Evolutionary conservation across 2,797 vertebrate species (phyloP), one percentile per base, ranked within the genome.

Genomic region (Channa striata): DNA sequence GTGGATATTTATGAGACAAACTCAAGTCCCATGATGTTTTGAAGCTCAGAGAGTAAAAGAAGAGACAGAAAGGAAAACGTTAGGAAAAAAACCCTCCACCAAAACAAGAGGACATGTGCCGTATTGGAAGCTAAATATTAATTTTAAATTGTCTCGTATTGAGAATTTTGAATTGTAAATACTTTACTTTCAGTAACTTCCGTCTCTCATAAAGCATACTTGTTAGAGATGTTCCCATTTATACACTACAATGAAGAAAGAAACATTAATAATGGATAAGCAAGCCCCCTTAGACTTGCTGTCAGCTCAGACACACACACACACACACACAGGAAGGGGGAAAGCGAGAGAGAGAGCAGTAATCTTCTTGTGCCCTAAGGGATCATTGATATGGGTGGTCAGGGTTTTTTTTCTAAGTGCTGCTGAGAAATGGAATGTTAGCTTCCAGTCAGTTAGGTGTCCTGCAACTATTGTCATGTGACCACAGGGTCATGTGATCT

Each of bases 1-100:
- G 52, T 66, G 77, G 67, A 42, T 85, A 75, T 90, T 81, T 90
- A 79, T 82, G 79, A 78, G 63, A 74, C 83, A 90, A 90, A 91
- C 83, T 87, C 68, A 30, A 89, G 87, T 87, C 89, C 81, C 86
- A 90, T 92, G 91, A 91, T 93, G 89, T 91, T 93, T 92, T 93
- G 70, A 81, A 89, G 84, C 77, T 79, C 1, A 17, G 61, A 68
- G 63, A 53, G 72, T 56, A 80, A 72, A 71, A 67, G 62, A 64
- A 34, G 50, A 17, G 50, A 4, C 9, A 5, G 44, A 46, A 25
- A 30, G 34, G 57, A 30, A 30, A 30, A 30, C n/a, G 25, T 30
- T 61, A 48, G 72, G 53, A 86, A 78, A 76, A 71, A 30, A 4
- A 30, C 4, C 25, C 77, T 20, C 16, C 37, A 11, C 44, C 37